Conservation (phyloP, 2,888 invertebrate genomes). For the Ametastegia equiseti region DNA sequence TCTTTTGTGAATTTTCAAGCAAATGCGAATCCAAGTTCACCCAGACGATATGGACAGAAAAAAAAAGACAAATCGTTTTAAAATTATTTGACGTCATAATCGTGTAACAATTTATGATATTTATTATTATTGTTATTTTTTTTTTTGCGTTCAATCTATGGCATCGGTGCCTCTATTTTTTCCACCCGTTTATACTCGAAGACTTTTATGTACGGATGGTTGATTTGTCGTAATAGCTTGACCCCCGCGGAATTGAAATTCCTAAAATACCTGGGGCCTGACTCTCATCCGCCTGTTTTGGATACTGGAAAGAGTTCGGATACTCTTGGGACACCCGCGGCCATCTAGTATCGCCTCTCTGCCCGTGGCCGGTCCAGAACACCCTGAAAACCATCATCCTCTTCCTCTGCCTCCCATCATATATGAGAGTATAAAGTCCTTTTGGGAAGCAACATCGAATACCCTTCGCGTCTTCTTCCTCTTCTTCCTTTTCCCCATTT, state of each 20-base stretch:
- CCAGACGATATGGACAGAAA: no score
- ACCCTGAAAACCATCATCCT: not conserved
- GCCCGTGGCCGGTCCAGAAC: conserved; percentile 4
- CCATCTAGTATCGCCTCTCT: not conserved
- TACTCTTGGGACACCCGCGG: conserved; percentile 19
- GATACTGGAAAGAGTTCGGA: conserved; percentile 23
- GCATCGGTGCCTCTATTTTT: no score
- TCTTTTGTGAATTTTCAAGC: no score
- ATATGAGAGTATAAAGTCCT: conserved; percentile 35
- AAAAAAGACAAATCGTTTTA: no score
- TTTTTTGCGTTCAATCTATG: no score
- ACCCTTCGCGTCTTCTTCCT: not conserved
- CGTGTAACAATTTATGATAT: no score
- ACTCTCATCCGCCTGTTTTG: conserved; percentile 2
- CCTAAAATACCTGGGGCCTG: not conserved
- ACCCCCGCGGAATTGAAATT: conserved; percentile 17
- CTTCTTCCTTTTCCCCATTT: not conserved
- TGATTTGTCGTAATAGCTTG: conserved; percentile 5
- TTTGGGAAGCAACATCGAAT: conserved; percentile 17
- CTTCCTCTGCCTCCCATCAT: not conserved
- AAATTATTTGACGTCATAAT: no score
- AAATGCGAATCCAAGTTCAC: no score
- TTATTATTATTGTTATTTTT: not conserved
- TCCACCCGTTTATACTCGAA: not conserved
- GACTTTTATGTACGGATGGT: not conserved